A percentile compares a stretch with the other conserved stretches of the same genome.
Conservation (phyloP, 2,888 invertebrate species). For the Cerceris rybyensis region DNA sequence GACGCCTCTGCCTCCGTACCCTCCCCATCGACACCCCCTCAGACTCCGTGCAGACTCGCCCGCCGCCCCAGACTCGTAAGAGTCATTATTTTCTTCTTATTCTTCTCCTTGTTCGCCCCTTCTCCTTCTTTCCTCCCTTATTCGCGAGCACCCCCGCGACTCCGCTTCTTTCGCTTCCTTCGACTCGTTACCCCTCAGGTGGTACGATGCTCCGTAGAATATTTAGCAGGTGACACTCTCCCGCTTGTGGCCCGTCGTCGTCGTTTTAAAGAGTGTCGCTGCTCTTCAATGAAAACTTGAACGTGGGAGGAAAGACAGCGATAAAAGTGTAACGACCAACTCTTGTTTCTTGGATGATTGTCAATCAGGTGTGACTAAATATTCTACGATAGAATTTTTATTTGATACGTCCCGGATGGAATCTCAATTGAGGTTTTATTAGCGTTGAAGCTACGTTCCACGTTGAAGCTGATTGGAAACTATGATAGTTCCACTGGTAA, state of each 20-base stretch:
- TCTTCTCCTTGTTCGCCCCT: slow-evolving; percentile 69
- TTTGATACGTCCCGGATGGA: no score
- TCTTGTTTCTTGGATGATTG: not conserved
- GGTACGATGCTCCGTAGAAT: slow-evolving; percentile 73
- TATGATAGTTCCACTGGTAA: no score
- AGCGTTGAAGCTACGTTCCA: no score
- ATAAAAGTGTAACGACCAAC: slow-evolving; percentile 49
- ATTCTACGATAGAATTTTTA: no score
- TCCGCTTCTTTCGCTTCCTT: slow-evolving; percentile 16
- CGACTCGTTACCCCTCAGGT: slow-evolving; percentile 49
- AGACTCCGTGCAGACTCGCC: slow-evolving; percentile 48
- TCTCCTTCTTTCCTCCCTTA: slow-evolving; percentile 44
- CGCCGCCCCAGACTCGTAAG: slow-evolving; percentile 76
- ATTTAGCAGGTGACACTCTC: slow-evolving; percentile 76
- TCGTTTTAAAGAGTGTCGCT: slow-evolving; percentile 67
- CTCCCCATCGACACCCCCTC: slow-evolving; percentile 50
- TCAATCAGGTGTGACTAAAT: not conserved
- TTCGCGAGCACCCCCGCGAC: slow-evolving; percentile 31
- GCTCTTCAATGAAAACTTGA: slow-evolving; percentile 48
- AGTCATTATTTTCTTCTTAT: slow-evolving; percentile 81
- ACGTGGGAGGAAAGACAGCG: slow-evolving; percentile 47
- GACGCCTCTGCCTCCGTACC: slow-evolving; percentile 34
- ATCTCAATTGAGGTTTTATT: no score
- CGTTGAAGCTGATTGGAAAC: no score
- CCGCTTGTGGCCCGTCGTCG: slow-evolving; percentile 52